A percentile compares a stretch with the other conserved stretches of the same genome.
These are phyloP conservation scores for Helleia helle DNA, from an alignment of 2,888 invertebrate genomes.

Conservation along the genomic window DNA sequence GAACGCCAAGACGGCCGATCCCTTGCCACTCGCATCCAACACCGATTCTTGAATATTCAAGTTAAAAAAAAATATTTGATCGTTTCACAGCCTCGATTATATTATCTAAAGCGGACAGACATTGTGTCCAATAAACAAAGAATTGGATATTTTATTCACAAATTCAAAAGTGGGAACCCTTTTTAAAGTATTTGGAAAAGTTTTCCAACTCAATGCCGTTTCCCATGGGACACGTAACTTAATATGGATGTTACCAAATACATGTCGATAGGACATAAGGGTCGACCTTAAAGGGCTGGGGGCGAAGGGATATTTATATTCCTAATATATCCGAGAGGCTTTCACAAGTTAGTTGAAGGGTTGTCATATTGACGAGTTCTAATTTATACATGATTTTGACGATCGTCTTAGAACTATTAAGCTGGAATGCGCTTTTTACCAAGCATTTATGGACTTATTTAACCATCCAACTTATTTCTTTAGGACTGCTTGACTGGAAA, in stretches of 20 bases:
- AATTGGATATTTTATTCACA: slow-evolving; percentile 14
- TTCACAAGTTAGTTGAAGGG: slow-evolving; percentile 31
- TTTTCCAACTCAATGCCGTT: slow-evolving; percentile 23
- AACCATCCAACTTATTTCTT: too few species aligned
- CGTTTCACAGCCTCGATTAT: too few species aligned
- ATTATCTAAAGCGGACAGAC: too few species aligned
- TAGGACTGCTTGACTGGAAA: too few species aligned
- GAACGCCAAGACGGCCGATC: too few species aligned
- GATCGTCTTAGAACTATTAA: too few species aligned
- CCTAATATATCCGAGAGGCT: slow-evolving; percentile 57
- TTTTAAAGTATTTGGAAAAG: slow-evolving; percentile 10
- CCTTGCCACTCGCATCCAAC: too few species aligned
- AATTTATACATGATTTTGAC: slow-evolving; percentile 21
- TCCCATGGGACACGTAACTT: slow-evolving; percentile 27
- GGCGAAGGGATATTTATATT: slow-evolving; percentile 62
- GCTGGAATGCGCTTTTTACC: too few species aligned
- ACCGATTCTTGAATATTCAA: too few species aligned
- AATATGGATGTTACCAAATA: slow-evolving; percentile 33
- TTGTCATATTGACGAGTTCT: slow-evolving; percentile 8
- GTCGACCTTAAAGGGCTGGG: slow-evolving; percentile 50
- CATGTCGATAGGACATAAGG: slow-evolving; percentile 32
- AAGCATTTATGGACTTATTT: too few species aligned
- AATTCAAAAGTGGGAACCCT: slow-evolving; percentile 17
- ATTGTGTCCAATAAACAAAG: too few species aligned
- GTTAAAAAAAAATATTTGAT: too few species aligned